Conservation (phyloP, 2,888 invertebrate genomes). For the Apamea anceps region DNA sequence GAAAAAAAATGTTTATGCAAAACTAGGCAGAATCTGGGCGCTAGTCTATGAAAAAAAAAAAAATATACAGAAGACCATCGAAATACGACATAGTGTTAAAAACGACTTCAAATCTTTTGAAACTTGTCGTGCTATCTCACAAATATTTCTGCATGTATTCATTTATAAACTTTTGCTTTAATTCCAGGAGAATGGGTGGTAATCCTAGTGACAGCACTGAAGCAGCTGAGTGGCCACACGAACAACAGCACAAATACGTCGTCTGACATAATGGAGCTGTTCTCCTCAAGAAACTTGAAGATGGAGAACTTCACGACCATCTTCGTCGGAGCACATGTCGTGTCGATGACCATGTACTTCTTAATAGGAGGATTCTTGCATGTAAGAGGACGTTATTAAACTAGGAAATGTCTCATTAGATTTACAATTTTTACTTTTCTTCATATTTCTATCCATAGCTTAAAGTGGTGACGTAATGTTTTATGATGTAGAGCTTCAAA, state of each 20-base stretch:
- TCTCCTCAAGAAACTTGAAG: constrained; percentile 87
- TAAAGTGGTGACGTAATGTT: not conserved
- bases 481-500: not conserved
- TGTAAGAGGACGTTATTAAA: constrained; percentile 85
- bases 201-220: constrained; percentile 91
- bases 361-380: constrained; percentile 92
- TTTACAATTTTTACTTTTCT: too few relatives aligned
- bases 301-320: constrained; percentile 88
- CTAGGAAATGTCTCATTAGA: not conserved
- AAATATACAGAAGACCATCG: not conserved
- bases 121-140: not conserved
- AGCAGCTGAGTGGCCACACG: constrained; percentile 88
- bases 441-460: not conserved
- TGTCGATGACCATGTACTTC: constrained; percentile 91
- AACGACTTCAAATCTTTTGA: not conserved
- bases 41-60: not conserved
- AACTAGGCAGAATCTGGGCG: too few relatives aligned
- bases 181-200: constrained; percentile 92
- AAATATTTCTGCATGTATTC: not conserved
- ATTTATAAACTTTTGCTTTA: not conserved
- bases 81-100: not conserved
- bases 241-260: constrained; percentile 79
- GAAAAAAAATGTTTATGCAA: not conserved
- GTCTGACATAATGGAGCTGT: constrained; percentile 81
- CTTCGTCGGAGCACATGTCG: constrained; percentile 86